Base-by-base conservation (phyloP, 2,888 invertebrate genomes). In the Eurytoma adleriae region DNA sequence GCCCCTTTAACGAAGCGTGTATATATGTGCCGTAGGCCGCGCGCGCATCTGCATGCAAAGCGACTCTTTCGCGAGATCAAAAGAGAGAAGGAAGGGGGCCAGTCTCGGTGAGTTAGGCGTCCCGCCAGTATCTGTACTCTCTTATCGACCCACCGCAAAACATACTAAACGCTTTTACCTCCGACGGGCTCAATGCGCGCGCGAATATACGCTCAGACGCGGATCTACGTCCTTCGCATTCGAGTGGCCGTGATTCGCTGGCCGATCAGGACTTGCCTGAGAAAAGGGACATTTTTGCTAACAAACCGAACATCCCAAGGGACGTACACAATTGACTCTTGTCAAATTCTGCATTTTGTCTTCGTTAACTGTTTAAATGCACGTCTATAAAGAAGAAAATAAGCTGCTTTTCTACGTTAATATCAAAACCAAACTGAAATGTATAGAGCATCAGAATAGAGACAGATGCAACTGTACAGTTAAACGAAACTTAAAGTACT, bases 81-180 rank as follows among this genome's bases (percentile, higher is more conserved):
- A 27, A 57, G 57, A 52, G 62, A 62, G 62, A 27, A 61, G 48
- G 40, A 69, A 66, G 24, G 79, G n/a, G 40, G 48, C 40, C 20
- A 7, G 73, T 18, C 27, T 10, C 24, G 52, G 62, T 76, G 69
- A 80, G 80, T 73, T 81, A 74, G 73, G 57, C 71, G 71, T 66
- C 71, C 56, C 48, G 52, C 14, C 14, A 16, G 18, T 30, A 71
- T 83, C 82, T 81, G 59, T 54, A 56, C 54, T 75, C 62, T 30
- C 79, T 84, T 84, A 84, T 84, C 83, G 76, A 64, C 77, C 72
- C 48, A 76, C 78, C 82, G 78, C 80, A 80, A 81, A 83, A 85
- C 83, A 83, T 79, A 81, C 80, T 82, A 82, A 84, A 84, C 83
- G 81, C 83, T 83, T 83, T 83, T 83, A 83, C 83, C 40, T 73